Conservation (phyloP, 2,888 invertebrate genomes). For the Mellilla xanthometata region DNA sequence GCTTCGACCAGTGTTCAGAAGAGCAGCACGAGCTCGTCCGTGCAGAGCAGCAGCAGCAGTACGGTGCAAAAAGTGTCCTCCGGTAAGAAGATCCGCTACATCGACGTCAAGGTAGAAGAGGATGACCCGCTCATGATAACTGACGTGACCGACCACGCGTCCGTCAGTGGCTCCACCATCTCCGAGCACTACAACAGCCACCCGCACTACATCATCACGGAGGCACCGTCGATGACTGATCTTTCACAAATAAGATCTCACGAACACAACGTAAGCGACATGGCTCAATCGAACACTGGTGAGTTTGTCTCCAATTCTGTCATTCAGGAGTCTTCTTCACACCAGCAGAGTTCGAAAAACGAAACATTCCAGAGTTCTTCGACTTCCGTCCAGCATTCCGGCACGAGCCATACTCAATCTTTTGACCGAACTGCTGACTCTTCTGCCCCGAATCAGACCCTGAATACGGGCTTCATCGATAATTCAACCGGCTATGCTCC, state of each 20-base stretch:
- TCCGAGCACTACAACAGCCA: slow-evolving; percentile 78
- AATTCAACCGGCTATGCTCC: slow-evolving; percentile 46
- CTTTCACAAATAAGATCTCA: slow-evolving; percentile 67
- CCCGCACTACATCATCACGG: slow-evolving; percentile 79
- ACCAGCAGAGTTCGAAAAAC: slow-evolving; percentile 68
- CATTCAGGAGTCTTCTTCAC: slow-evolving; percentile 64
- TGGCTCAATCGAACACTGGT: slow-evolving; percentile 69
- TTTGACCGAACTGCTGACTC: slow-evolving; percentile 68
- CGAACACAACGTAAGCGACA: slow-evolving; percentile 68
- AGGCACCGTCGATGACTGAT: slow-evolving; percentile 74
- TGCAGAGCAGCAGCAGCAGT: slow-evolving; percentile 70
- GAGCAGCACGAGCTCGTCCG: slow-evolving; percentile 64
- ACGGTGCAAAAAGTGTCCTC: slow-evolving; percentile 70
- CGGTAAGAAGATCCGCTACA: slow-evolving; percentile 78
- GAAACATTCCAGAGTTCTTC: slow-evolving; percentile 72
- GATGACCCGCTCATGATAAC: slow-evolving; percentile 81
- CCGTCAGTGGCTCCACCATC: slow-evolving; percentile 72
- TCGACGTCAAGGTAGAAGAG: slow-evolving; percentile 79
- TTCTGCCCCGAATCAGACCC: slow-evolving; percentile 59
- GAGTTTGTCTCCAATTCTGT: slow-evolving; percentile 69
- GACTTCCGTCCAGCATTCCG: slow-evolving; percentile 65
- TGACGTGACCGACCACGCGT: slow-evolving; percentile 73
- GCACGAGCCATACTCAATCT: slow-evolving; percentile 62
- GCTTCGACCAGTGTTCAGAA: slow-evolving; percentile 76
- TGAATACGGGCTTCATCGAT: slow-evolving; percentile 73